Evolutionary conservation across 2,888 invertebrate species (phyloP).

Genomic region (Strigamia crassipes): DNA sequence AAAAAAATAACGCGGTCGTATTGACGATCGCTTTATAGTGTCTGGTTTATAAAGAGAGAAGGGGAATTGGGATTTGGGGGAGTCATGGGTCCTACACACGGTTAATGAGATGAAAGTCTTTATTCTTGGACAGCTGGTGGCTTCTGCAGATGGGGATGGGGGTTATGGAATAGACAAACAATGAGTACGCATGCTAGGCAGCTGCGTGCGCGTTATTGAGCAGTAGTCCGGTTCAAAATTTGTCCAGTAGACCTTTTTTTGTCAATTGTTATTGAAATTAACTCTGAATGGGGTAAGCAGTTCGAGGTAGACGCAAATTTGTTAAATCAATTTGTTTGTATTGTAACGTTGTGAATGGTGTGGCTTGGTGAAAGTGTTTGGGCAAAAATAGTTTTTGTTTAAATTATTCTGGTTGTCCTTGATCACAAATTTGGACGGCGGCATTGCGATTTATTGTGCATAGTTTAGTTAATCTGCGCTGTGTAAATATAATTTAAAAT

Average conservation of each 20-base stretch:
- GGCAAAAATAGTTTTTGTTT: too few species aligned
- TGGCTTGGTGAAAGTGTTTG: too few species aligned
- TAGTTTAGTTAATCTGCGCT: not conserved
- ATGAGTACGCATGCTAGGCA: constrained; percentile 10
- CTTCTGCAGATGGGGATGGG: constrained; percentile 31
- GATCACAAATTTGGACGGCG: too few species aligned
- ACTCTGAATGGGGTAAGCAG: not conserved
- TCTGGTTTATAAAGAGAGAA: constrained; percentile 32
- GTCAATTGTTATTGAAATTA: constrained; percentile 13
- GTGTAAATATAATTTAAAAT: not conserved
- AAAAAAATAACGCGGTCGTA: not conserved
- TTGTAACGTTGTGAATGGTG: not conserved
- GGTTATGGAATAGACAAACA: constrained; percentile 39
- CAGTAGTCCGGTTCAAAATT: constrained; percentile 9
- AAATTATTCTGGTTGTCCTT: too few species aligned
- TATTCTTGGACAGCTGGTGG: constrained; percentile 36
- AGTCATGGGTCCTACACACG: constrained; percentile 42
- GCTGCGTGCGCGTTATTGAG: constrained; percentile 9
- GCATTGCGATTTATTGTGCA: too few species aligned
- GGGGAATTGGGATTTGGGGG: constrained; percentile 19
- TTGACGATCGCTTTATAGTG: not conserved
- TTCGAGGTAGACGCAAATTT: not conserved
- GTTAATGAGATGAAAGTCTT: constrained; percentile 38
- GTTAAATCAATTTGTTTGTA: not conserved
- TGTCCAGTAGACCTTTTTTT: constrained; percentile 12